Percentiles rank a stretch among this genome's conserved stretches.
Evolutionary conservation across 2,797 vertebrate species (phyloP).

Genomic region (Clarias pachynema): DNA sequence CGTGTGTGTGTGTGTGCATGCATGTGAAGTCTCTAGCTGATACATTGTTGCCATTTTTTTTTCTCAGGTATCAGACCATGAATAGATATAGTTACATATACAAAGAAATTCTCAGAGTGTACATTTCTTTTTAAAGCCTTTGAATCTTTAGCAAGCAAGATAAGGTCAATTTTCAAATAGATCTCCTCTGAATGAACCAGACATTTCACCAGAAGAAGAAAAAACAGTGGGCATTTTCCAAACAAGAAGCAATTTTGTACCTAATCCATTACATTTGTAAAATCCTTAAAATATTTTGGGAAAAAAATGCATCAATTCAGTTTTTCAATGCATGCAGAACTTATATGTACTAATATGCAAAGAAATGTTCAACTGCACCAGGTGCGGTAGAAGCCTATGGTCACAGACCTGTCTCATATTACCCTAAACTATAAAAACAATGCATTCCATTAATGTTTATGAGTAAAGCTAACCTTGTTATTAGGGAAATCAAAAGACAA

Average conservation of each 20-base stretch:
- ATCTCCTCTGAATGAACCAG: background rate
- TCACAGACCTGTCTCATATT: conserved; percentile 48
- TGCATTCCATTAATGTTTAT: conserved; percentile 35
- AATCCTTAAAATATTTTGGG: background rate
- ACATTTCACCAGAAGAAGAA: background rate
- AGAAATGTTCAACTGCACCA: conserved; percentile 31
- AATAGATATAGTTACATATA: background rate
- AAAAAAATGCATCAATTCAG: background rate
- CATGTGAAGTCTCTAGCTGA: no score
- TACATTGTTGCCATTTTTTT: background rate
- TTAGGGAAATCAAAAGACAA: conserved; percentile 30
- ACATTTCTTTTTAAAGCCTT: background rate
- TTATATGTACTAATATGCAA: conserved; percentile 3
- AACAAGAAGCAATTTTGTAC: background rate
- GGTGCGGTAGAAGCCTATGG: conserved; percentile 36
- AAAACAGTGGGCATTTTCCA: background rate
- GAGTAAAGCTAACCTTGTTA: conserved; percentile 45
- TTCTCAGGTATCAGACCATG: background rate
- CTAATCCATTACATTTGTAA: background rate
- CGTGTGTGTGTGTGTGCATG: no score
- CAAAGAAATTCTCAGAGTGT: conserved; percentile 8
- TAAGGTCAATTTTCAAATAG: background rate
- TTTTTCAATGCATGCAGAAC: background rate
- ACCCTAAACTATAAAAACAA: conserved; percentile 43
- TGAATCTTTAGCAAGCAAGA: background rate